phyloP scores from a whole-genome alignment of 2,888 invertebrate species.

The Epirrhoe alternata region DNA sequence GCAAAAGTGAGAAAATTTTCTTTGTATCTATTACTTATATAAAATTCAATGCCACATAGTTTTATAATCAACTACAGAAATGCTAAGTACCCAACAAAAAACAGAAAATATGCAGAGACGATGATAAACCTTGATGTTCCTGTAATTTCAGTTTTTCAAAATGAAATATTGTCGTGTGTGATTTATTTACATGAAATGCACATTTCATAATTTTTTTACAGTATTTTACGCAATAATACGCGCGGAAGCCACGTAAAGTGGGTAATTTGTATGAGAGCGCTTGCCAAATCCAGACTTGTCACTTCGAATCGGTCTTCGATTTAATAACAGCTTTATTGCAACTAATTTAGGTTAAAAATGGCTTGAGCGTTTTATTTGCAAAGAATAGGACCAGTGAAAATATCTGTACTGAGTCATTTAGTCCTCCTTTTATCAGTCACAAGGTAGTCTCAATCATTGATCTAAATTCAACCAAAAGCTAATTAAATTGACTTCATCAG shows the following conservation, averaged over 20 bases:
- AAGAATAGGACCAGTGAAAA: not conserved
- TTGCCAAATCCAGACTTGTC: conserved; percentile 33
- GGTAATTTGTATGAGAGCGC: conserved; percentile 41
- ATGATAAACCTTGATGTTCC: conserved; percentile 17
- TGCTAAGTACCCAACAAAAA: not conserved
- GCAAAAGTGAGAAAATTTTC: too few species aligned
- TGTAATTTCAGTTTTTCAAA: conserved; percentile 19
- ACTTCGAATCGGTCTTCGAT: conserved; percentile 1
- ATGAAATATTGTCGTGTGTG: conserved; percentile 28
- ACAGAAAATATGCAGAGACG: conserved; percentile 7
- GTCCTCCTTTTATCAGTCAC: not conserved
- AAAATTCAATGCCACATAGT: not conserved
- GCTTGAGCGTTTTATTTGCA: not conserved
- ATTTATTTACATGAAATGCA: conserved; percentile 41
- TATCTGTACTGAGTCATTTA: not conserved
- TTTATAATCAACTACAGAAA: not conserved
- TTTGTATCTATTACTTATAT: too few species aligned
- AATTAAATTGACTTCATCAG: not conserved
- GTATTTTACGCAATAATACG: conserved; percentile 43
- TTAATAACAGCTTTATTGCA: conserved; percentile 6
- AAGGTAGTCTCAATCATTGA: not conserved
- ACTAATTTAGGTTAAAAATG: not conserved
- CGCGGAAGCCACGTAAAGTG: conserved; percentile 40
- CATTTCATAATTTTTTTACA: conserved; percentile 34
- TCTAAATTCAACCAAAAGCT: not conserved